Evolutionary conservation across 2,888 invertebrate species (phyloP), one percentile per base, ranked within the genome.

Genomic region (Dione vanillae): DNA sequence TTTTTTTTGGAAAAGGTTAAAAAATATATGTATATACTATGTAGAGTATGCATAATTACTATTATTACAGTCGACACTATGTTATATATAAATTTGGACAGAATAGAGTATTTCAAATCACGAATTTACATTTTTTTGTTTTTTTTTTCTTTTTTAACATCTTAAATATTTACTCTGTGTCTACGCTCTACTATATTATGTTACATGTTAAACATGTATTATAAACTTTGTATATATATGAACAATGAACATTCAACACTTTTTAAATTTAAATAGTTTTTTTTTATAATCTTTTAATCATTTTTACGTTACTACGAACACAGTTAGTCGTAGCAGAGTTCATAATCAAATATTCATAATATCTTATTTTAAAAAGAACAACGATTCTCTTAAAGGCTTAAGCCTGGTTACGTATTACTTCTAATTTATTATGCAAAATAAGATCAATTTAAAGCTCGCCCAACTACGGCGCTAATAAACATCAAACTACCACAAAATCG

Each of bases 381-480:
- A n/a, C n/a, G n/a, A n/a, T n/a, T n/a, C n/a, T n/a, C n/a, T n/a
- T n/a, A n/a, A n/a, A n/a, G n/a, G n/a, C n/a, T n/a, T n/a, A n/a
- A n/a, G n/a, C n/a, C n/a, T n/a, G n/a, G n/a, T n/a, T n/a, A n/a
- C n/a, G n/a, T n/a, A n/a, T n/a, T n/a, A n/a, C n/a, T n/a, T n/a
- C n/a, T n/a, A n/a, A n/a, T n/a, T 37, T 12, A 51, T 6, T 37
- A 49, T 49, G 54, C 37, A 56, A 56, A 37, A 37, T 11, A 56
- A 37, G 9, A 56, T 37, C 54, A 56, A 56, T n/a, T 14, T n/a
- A 37, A 54, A 54, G 49, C 49, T 49, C 49, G 49, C 19, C 49
- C 19, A 19, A 49, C 19, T 10, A 10, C 37, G 5, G 16, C 37
- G 56, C 16, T 16, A 16, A 56, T 37, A 47, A 47, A 3, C 11